phyloP scores from a whole-genome alignment of 2,888 invertebrate species.

The Drosophila diplacantha region DNA sequence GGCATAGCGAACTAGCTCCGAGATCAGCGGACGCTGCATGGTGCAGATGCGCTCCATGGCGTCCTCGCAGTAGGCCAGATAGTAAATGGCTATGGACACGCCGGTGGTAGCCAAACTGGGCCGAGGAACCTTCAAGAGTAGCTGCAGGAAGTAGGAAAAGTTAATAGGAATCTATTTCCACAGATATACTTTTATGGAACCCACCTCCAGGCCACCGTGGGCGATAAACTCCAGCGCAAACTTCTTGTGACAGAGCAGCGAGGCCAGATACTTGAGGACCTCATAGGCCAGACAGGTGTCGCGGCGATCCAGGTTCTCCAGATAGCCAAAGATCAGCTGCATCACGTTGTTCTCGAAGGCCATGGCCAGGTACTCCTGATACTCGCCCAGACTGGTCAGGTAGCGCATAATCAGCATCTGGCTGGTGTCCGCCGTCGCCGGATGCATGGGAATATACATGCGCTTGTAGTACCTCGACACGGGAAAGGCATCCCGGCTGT shows the following conservation, averaged over 20 bases:
- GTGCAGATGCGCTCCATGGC: constrained; percentile 97
- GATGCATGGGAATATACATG: constrained; percentile 88
- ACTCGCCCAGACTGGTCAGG: constrained; percentile 97
- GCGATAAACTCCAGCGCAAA: constrained; percentile 97
- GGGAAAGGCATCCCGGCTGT: constrained; percentile 74
- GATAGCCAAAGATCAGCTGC: constrained; percentile 92
- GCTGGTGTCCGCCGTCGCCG: constrained; percentile 91
- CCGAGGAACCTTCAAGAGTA: constrained; percentile 91
- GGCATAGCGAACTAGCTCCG: constrained; percentile 91
- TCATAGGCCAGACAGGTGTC: constrained; percentile 97
- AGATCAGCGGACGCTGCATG: constrained; percentile 86
- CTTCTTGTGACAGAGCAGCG: constrained; percentile 97
- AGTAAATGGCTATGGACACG: constrained; percentile 96
- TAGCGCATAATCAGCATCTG: constrained; percentile 96
- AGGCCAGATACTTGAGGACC: constrained; percentile 95
- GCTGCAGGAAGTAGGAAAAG: constrained; percentile 76
- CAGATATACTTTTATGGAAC: constrained; percentile 1
- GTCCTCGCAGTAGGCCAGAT: constrained; percentile 97
- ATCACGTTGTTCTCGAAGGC: constrained; percentile 96
- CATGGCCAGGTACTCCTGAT: constrained; percentile 96
- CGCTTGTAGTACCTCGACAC: constrained; percentile 69
- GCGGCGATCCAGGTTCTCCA: constrained; percentile 90
- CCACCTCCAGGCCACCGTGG: constrained; percentile 88
- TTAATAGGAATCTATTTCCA: too few species aligned
- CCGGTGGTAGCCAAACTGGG: constrained; percentile 96